These are phyloP conservation scores for Carduelis carduelis DNA, from an alignment of 2,797 vertebrate species.

Conservation along the genomic window DNA sequence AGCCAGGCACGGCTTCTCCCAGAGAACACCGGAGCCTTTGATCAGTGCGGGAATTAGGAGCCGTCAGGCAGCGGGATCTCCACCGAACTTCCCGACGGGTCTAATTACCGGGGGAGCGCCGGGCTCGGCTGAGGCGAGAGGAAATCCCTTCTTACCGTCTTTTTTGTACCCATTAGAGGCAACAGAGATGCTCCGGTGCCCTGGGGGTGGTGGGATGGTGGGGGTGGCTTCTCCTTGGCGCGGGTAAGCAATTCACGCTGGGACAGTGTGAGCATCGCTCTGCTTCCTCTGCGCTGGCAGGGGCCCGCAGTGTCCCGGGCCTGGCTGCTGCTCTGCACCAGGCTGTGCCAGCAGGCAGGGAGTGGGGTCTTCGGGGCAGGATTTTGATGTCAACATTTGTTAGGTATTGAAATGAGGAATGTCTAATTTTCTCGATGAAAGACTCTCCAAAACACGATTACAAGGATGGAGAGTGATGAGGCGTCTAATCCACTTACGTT, in stretches of 20 bases:
- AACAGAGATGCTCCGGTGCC: not conserved
- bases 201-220: not conserved
- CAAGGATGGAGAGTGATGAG: slow-evolving; percentile 49
- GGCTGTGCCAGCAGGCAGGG: not conserved
- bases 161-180: slow-evolving; percentile 4
- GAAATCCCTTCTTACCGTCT: not conserved
- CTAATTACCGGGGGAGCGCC: not conserved
- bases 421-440: slow-evolving; percentile 7
- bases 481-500: slow-evolving; percentile 41
- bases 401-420: slow-evolving; percentile 32
- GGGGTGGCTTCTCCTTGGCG: not conserved
- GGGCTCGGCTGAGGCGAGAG: not conserved
- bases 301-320: accelerated
- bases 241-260: not conserved
- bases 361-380: not conserved
- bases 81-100: not conserved
- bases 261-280: not conserved
- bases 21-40: not conserved
- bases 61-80: not conserved
- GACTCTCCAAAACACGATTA: slow-evolving; percentile 33
- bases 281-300: accelerated
- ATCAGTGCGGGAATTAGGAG: slow-evolving; percentile 14
- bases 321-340: accelerated
- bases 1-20: not conserved
- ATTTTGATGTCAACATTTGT: slow-evolving; percentile 43